Percentiles rank a stretch among this genome's conserved stretches.
These are phyloP conservation scores for Philereme transversata DNA, from an alignment of 2,888 invertebrate species.

Conservation along the genomic window DNA sequence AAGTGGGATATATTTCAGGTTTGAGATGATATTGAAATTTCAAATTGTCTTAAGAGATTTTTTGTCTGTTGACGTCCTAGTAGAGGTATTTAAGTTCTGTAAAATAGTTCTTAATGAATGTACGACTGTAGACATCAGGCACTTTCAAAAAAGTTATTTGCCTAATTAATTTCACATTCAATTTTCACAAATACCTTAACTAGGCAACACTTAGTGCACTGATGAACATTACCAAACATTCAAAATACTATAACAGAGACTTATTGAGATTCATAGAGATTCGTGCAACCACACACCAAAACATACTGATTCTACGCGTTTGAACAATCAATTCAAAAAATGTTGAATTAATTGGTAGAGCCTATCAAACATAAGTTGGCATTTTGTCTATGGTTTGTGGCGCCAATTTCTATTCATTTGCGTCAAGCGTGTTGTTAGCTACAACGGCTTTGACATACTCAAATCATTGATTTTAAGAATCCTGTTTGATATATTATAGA, in stretches of 20 bases:
- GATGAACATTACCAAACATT: not conserved
- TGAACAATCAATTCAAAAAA: no score
- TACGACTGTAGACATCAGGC: conserved; percentile 15
- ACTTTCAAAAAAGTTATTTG: conserved; percentile 14
- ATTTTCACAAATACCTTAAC: conserved; percentile 15
- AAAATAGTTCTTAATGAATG: not conserved
- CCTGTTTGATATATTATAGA: no score
- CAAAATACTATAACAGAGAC: not conserved
- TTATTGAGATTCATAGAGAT: not conserved
- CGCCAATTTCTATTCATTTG: no score
- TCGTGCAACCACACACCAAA: no score
- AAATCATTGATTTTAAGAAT: no score
- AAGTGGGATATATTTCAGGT: conserved; percentile 37
- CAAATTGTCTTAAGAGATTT: conserved; percentile 12
- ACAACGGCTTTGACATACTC: no score
- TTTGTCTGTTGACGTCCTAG: conserved; percentile 7
- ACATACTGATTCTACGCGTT: no score
- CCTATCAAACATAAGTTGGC: no score
- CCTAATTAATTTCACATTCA: conserved; percentile 17
- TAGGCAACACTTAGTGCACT: not conserved
- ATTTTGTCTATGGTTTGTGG: no score
- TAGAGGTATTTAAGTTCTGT: conserved; percentile 2
- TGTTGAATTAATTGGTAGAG: no score
- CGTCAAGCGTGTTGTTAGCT: no score
- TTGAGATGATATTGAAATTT: conserved; percentile 34